Evolutionary conservation across 92 coral and sea anemone species (phyloP), one percentile per base, ranked within the genome.

Genomic region (Porites lobata): DNA sequence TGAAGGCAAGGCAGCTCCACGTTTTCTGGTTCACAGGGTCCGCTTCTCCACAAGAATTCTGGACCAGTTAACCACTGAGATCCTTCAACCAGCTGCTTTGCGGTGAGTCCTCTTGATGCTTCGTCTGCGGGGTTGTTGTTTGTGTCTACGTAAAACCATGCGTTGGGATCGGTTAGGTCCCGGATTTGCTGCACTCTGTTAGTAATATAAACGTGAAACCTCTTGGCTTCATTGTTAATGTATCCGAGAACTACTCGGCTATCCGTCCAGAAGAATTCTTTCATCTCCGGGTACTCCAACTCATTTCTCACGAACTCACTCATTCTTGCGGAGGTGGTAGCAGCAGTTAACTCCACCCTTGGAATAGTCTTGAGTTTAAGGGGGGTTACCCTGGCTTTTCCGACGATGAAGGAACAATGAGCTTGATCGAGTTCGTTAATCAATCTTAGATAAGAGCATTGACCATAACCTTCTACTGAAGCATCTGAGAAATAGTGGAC

Each of bases 311-410:
- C 5, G 77, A 72, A 9, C 13, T 76, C 64, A 52, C 80, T 76
- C 80, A 76, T 20, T 76, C 80, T 76, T 50, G 65, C 80, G 1
- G 80, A 76, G 67, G 57, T 76, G 65, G 80, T 76, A 52, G 80
- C 80, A 24, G 80, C 77, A 26, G 54, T 15, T 76, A 52, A 52
- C 26, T 76, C 80, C 65, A 54, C 1, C 65, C 47, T 76, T 43
- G 65, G 80, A 7, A 76, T 15, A 12, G 65, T 76, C 52, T 76
- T 54, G 75, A 32, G 75, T n/a, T 26, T 69, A 26, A 69, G 47
- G 50, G 75, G 75, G n/a, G 52, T 69, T 18, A 78, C 71, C n/a
- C 56, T 51, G 0, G 53, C 82, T 58, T 78, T 78, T 56, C 82
- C 54, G 6, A 78, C 70, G 21, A 78, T 43, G 64, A 78, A 78